Evolutionary conservation across 1,140 invertebrate genomes (phyloP).

Genomic region (Drosophila malerkotliana): DNA sequence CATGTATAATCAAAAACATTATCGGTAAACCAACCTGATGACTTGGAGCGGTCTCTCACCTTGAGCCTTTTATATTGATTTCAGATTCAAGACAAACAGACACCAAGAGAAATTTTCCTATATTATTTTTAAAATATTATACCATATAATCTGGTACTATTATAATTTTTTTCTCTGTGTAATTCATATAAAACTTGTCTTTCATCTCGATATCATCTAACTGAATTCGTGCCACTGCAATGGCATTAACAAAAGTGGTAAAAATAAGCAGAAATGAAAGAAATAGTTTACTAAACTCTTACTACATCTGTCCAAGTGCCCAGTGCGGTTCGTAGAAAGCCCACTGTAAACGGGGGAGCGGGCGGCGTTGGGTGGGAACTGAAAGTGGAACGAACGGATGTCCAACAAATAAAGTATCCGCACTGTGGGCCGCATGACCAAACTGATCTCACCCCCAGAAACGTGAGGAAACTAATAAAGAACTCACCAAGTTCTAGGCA

Average conservation of each 20-base stretch:
- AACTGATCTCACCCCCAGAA: not conserved
- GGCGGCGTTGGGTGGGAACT: constrained; percentile 14
- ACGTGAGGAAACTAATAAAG: constrained; percentile 27
- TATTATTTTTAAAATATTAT: too few species aligned
- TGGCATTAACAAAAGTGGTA: constrained; percentile 27
- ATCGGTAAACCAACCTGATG: constrained; percentile 57
- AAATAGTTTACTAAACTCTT: constrained; percentile 58
- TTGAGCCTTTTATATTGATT: constrained; percentile 70
- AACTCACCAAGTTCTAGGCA: not conserved
- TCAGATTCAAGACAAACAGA: constrained; percentile 30
- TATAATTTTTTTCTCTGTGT: not conserved
- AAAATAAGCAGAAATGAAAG: constrained; percentile 28
- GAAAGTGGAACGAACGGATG: constrained; percentile 77
- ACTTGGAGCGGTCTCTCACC: constrained; percentile 75
- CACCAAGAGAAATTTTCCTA: not conserved
- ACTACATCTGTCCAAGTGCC: constrained; percentile 45
- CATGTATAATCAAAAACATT: constrained; percentile 69
- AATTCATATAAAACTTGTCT: constrained; percentile 33
- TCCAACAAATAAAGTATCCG: constrained; percentile 51
- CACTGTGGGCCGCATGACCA: constrained; percentile 46
- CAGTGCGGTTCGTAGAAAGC: constrained; percentile 46
- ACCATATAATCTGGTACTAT: too few species aligned
- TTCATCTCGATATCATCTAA: constrained; percentile 51
- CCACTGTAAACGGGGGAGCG: constrained; percentile 26
- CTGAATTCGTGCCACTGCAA: constrained; percentile 54